These are phyloP conservation scores for Mugil cephalus DNA, from an alignment of 2,113 vertebrate genomes.

Conservation along the genomic window DNA sequence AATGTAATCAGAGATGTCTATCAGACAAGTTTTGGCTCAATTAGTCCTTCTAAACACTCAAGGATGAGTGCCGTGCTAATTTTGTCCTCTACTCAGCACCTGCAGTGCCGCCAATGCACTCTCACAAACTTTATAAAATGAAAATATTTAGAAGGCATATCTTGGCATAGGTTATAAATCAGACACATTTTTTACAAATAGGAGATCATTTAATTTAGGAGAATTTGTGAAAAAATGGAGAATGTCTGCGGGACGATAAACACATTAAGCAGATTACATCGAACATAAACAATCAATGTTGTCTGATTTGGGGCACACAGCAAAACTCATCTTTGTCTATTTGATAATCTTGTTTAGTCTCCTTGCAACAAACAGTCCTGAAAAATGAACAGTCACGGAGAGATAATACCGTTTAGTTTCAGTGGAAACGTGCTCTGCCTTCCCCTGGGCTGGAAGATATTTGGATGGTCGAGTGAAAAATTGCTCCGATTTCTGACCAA, in stretches of 20 bases:
- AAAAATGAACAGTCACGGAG: constrained; percentile 65
- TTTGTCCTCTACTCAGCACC: constrained; percentile 68
- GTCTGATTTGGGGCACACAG: constrained; percentile 35
- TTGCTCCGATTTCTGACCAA: constrained; percentile 73
- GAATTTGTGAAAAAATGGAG: constrained; percentile 41
- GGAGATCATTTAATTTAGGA: constrained; percentile 27
- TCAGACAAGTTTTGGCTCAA: constrained; percentile 71
- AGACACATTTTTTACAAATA: constrained; percentile 28
- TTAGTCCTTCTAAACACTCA: constrained; percentile 72
- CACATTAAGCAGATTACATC: constrained; percentile 68
- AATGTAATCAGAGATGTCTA: constrained; percentile 78
- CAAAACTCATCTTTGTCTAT: constrained; percentile 58
- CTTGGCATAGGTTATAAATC: constrained; percentile 25
- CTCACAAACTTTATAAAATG: constrained; percentile 49
- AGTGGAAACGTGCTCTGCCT: constrained; percentile 37
- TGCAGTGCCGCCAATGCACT: constrained; percentile 62
- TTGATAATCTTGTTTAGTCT: constrained; percentile 67
- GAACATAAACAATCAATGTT: constrained; percentile 64
- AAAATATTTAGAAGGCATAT: constrained; percentile 56
- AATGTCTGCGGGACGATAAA: constrained; percentile 58
- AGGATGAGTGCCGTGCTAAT: constrained; percentile 67
- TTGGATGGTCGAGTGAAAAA: constrained; percentile 74
- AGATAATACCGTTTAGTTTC: constrained; percentile 57
- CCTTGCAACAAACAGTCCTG: constrained; percentile 60
- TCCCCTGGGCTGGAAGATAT: constrained; percentile 52